phyloP scores from a whole-genome alignment of 2,797 vertebrate genomes.

The Todus mexicanus region DNA sequence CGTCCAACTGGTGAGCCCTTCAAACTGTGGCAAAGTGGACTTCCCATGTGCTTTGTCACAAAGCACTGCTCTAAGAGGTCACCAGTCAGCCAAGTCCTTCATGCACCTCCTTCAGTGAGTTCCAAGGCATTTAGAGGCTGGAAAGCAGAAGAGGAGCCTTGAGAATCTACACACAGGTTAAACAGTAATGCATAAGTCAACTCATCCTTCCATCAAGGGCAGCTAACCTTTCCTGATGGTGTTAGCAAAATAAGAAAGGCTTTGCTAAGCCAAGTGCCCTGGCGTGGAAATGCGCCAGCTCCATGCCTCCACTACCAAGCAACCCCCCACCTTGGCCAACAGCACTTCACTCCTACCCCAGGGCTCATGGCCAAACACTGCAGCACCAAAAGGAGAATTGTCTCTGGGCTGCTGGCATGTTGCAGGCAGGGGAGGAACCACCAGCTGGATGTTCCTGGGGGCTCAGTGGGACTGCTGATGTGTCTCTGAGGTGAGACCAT shows the following conservation, averaged over 20 bases:
- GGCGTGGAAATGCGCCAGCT: fast-evolving
- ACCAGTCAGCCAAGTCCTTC: not conserved
- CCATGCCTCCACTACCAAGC: not conserved
- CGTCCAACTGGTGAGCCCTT: fast-evolving
- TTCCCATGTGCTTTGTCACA: not conserved
- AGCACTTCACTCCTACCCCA: not conserved
- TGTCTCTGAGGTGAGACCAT: not conserved
- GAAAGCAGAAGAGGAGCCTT: not conserved
- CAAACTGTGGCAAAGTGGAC: not conserved
- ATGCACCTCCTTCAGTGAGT: not conserved
- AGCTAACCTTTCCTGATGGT: not conserved
- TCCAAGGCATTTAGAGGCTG: not conserved
- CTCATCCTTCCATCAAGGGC: not conserved
- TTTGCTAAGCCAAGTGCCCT: not conserved
- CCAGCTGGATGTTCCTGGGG: not conserved
- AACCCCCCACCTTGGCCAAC: fast-evolving
- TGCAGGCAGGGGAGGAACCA: not conserved
- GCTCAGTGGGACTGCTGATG: not conserved
- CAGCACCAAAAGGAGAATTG: not conserved
- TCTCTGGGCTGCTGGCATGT: not conserved
- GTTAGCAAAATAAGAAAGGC: not conserved
- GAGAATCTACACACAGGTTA: not conserved
- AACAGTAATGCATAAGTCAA: not conserved
- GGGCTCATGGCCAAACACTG: not conserved
- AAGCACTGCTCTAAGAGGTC: not conserved